Conservation (phyloP, 2,888 invertebrate genomes). For the Amorpha juglandis region DNA sequence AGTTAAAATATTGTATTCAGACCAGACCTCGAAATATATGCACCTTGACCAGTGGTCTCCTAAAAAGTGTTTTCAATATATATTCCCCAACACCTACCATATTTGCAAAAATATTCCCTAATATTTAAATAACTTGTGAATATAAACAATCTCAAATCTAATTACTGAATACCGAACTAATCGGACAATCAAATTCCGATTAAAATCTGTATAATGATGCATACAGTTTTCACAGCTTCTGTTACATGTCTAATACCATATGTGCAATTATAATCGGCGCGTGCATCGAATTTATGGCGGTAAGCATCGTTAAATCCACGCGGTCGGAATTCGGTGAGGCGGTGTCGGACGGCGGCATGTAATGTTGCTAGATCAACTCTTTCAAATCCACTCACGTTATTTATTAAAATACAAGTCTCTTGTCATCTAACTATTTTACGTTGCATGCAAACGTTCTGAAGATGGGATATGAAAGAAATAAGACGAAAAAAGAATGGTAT, state of each 20-base stretch:
- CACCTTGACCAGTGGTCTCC: too few species aligned
- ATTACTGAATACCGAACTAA: neutral
- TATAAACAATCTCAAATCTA: neutral
- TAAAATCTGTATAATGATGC: constrained; percentile 10
- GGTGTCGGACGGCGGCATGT: constrained; percentile 27
- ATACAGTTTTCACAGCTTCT: constrained; percentile 14
- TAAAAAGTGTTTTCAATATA: too few species aligned
- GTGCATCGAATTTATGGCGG: constrained; percentile 44
- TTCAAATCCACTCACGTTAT: neutral
- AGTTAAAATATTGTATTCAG: too few species aligned
- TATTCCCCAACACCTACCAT: too few species aligned
- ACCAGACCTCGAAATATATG: too few species aligned
- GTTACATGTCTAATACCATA: constrained; percentile 20
- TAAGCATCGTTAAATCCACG: constrained; percentile 46
- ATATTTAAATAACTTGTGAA: neutral
- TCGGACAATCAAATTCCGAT: neutral
- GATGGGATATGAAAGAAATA: too few species aligned
- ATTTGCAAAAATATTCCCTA: neutral
- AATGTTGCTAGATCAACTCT: neutral
- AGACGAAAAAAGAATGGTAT: too few species aligned
- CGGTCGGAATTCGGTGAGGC: constrained; percentile 72
- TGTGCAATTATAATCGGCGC: constrained; percentile 33
- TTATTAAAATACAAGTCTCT: too few species aligned
- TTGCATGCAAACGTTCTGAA: too few species aligned
- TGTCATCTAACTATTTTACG: too few species aligned